phyloP scores from a whole-genome alignment of 2,888 invertebrate species.

The Cataglyphis rosenhaueri region DNA sequence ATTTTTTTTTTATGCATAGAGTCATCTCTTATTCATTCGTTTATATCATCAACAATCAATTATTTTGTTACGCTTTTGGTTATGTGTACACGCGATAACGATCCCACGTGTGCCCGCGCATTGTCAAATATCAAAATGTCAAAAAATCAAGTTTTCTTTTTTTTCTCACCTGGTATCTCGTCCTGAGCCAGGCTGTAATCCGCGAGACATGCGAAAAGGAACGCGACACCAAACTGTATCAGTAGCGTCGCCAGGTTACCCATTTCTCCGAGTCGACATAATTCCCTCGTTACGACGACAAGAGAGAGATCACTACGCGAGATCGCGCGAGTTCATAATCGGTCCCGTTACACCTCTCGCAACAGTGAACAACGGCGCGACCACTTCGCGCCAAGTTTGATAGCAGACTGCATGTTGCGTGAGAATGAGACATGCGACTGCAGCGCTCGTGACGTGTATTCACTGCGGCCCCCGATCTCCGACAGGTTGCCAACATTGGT shows the following conservation, averaged over 20 bases:
- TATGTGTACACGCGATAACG: not conserved
- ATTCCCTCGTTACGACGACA: conserved; percentile 69
- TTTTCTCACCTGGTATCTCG: conserved; percentile 72
- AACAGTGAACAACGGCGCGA: conserved; percentile 13
- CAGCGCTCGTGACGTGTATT: not conserved
- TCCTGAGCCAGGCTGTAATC: conserved; percentile 81
- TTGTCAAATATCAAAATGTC: not conserved
- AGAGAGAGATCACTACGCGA: conserved; percentile 61
- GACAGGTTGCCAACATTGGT: not conserved
- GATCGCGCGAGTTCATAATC: conserved; percentile 58
- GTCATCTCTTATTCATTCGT: not conserved
- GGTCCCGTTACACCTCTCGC: conserved; percentile 29
- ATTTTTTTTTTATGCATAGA: not conserved
- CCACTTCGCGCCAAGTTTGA: conserved; percentile 66
- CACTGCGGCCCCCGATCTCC: too few species aligned
- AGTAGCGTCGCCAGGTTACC: conserved; percentile 81
- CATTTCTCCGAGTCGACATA: conserved; percentile 80
- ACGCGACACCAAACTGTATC: conserved; percentile 80
- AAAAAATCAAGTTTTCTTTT: not conserved
- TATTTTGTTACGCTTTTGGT: not conserved
- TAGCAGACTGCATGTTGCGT: conserved; percentile 67
- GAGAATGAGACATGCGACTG: not conserved
- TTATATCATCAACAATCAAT: not conserved
- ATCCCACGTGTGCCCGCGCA: conserved; percentile 66
- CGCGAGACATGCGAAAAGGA: conserved; percentile 80